Conservation (phyloP, 2,113 vertebrate genomes). For the Trogon melanurus region DNA sequence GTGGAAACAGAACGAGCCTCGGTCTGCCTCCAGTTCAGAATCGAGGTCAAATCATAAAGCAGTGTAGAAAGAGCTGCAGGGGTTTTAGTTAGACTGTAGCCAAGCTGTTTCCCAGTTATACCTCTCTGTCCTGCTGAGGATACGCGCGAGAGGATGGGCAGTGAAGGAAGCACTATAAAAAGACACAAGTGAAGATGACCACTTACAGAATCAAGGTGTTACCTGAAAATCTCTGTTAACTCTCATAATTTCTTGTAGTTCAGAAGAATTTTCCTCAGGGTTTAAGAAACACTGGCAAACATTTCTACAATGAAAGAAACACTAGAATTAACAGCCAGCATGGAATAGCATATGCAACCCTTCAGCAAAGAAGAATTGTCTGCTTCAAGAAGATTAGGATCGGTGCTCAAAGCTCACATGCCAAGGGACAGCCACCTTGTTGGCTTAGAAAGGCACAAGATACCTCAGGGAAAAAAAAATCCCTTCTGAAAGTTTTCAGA, state of each 20-base stretch:
- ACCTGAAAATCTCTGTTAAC: conserved; percentile 90
- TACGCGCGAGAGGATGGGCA: background rate
- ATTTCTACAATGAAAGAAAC: conserved; percentile 71
- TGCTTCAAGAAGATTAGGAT: background rate
- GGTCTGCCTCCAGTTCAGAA: background rate
- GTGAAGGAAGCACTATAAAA: background rate
- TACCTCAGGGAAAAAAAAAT: background rate
- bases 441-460: background rate
- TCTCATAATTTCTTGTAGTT: conserved; percentile 81
- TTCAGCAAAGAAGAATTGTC: background rate
- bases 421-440: background rate
- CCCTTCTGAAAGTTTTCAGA: background rate
- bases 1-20: background rate
- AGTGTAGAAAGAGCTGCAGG: background rate
- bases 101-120: background rate
- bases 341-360: background rate
- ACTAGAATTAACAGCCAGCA: background rate
- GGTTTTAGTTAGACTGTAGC: background rate
- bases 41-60: background rate
- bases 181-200: background rate
- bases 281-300: conserved; percentile 83
- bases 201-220: background rate
- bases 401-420: background rate
- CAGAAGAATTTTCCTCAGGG: conserved; percentile 75
- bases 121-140: background rate